Base-by-base conservation (phyloP, 2,797 vertebrate genomes). In the Sebastes nivosus region DNA sequence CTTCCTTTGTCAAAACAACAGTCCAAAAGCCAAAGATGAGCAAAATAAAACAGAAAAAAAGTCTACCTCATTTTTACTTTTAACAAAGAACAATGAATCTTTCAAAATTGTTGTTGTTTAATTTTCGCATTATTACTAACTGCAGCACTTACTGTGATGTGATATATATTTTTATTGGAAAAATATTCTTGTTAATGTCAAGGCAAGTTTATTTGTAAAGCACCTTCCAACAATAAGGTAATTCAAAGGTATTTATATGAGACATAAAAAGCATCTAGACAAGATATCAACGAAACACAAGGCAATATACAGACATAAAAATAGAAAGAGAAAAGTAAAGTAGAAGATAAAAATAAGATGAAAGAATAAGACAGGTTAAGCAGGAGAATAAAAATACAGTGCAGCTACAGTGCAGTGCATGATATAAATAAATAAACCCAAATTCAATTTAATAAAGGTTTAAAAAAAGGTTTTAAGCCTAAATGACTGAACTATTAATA, bases 371-470 rank as follows among this genome's bases (percentile, higher is more conserved):
- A 67, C 25, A 1, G 36, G 34, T 50, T 34, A 54, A 52, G 18
- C 25, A 30, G 25, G n/a, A 14, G 10, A 66, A 50, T n/a, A 60
- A 10, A 29, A 67, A 59, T 2, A 38, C 3, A 42, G 38, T 1
- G 6, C 65, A 59, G 52, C 58, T 58, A 24, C 55, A 27, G 38
- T 42, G 52, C 63, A 57, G 16, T 34, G 38, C 20, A 38, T 22
- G 29, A 59, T 67, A n/a, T 30, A 9, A 38, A 27, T 50, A 50
- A 74, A 73, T n/a, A 60, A n/a, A n/a, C 24, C 11, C 14, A 29
- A 50, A 68, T 80, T 27, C n/a, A 42, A 67, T 60, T 30, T 5
- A 54, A 86, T 71, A 75, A 75, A 78, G 59, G 5, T 38, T 46
- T 24, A 18, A 86, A 20, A 75, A 55, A 75, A 78, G 42, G 5